A percentile compares a stretch with the other conserved stretches of the same genome.
phyloP scores from a whole-genome alignment of 23 tunicate species.

The Trididemnum clinides region DNA sequence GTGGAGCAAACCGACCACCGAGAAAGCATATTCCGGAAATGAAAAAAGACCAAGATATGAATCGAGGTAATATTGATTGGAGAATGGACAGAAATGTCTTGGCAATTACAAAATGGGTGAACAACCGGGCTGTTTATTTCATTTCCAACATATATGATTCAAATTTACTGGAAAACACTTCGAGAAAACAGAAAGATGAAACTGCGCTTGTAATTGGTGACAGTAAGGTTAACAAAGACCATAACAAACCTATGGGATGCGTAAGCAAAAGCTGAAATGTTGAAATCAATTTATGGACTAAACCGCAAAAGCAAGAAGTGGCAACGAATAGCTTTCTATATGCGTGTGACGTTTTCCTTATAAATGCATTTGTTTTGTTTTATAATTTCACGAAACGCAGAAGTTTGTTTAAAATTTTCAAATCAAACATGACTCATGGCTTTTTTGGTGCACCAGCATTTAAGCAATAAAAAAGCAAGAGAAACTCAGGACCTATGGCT shows the following conservation, averaged over 20 bases:
- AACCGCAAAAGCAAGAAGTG: conserved; percentile 25
- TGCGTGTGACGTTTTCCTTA: neutral
- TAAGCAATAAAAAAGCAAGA: neutral
- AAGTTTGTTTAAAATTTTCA: neutral
- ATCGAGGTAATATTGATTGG: conserved; percentile 19
- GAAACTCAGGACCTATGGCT: neutral
- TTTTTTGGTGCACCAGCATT: neutral
- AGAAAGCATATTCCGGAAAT: conserved; percentile 19
- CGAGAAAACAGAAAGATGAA: conserved; percentile 30
- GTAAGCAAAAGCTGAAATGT: conserved; percentile 21
- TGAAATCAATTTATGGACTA: neutral
- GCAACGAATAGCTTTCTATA: conserved; percentile 25
- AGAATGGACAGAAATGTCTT: conserved; percentile 6
- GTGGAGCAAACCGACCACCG: neutral
- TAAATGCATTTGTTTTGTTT: conserved; percentile 9
- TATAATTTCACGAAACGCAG: neutral
- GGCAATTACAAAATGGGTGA: conserved; percentile 25
- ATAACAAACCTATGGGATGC: conserved; percentile 26
- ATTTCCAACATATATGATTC: conserved; percentile 12
- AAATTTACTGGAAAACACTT: neutral
- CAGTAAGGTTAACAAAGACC: conserved; percentile 19
- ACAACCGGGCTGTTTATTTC: conserved; percentile 9
- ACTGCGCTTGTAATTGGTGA: neutral
- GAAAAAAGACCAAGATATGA: conserved; percentile 14
- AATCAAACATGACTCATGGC: neutral